Base-by-base conservation (phyloP, 2,113 vertebrate genomes). In the Anolis carolinensis region DNA sequence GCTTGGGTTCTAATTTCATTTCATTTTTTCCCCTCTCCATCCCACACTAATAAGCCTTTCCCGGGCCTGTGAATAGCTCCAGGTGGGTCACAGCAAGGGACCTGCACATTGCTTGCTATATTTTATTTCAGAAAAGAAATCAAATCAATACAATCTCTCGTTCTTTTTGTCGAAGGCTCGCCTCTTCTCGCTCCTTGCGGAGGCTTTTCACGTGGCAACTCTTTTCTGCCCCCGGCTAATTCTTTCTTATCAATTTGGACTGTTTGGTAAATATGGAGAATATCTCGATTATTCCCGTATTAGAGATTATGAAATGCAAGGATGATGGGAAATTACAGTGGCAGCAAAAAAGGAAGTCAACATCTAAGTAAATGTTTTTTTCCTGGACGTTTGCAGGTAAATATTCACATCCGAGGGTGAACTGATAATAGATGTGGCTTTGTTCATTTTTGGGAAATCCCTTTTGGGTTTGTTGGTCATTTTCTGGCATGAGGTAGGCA, bases 301-400 rank as follows among this genome's bases (percentile, higher is more conserved):
- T 81, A 50, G 71, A 74, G 71, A 67, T 52, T 68, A 68, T 52
- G 8, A 39, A 73, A 39, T 7, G 52, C 5, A 48, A n/a, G 8
- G 70, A 71, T 52, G 82, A 84, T 84, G 72, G 76, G 72, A 76
- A 81, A 75, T 81, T 86, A n/a, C 78, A 2, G 36, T 25, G 30
- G 30, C 39, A 10, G 30, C 30, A 30, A 8, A 62, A 74, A 79
- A 67, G 9, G 5, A 34, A 27, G 23, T 27, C 80, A 86, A 71
- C 27, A 21, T n/a, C n/a, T 34, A 25, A 50, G 44, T 5, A 25
- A 44, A 30, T 36, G 65, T 18, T 34, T 70, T 81, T 55, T 81
- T 81, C 50, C 25, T 59, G 52, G 74, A 52, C 70, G 27, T 36
- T 36, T 65, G 39, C 21, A 21, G 70, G 71, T 30, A 52, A 75